phyloP scores from a whole-genome alignment of 1,140 invertebrate species.

The Diploscapter pachys region DNA sequence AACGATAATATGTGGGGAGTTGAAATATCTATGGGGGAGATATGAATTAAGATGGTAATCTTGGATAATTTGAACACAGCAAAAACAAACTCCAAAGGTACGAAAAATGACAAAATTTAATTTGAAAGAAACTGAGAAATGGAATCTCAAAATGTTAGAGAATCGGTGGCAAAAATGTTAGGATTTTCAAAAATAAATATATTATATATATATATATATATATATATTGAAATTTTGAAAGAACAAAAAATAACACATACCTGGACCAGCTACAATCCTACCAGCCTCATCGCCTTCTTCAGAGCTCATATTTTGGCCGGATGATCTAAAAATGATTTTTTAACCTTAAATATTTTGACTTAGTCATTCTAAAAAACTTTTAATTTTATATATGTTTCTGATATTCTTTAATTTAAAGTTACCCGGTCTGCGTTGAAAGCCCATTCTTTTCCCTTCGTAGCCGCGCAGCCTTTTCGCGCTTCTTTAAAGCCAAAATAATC shows the following conservation, averaged over 20 bases:
- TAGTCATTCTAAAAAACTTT: conserved; percentile 5
- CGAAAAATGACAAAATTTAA: conserved; percentile 6
- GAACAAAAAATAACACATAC: conserved; percentile 25
- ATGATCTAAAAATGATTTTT: conserved; percentile 13
- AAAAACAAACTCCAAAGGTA: conserved; percentile 14
- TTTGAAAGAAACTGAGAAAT: background rate
- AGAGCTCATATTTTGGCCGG: conserved; percentile 2
- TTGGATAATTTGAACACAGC: background rate
- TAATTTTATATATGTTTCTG: conserved; percentile 1
- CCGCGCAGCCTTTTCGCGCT: conserved; percentile 42
- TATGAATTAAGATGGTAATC: conserved; percentile 17
- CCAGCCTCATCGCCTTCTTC: conserved; percentile 51
- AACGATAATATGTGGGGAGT: too few species aligned
- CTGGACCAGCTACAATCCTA: conserved; percentile 52
- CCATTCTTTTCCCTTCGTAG: conserved; percentile 27
- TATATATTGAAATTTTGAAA: background rate
- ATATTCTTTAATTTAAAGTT: background rate
- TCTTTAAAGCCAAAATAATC: conserved; percentile 49
- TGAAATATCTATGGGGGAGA: background rate
- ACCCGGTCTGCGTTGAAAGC: background rate
- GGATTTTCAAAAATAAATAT: background rate
- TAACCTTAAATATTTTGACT: background rate
- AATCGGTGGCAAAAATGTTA: background rate
- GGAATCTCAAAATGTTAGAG: background rate
- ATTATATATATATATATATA: background rate